These are phyloP conservation scores for Micromussa lordhowensis DNA, from an alignment of 92 coral and sea anemone genomes.

Conservation along the genomic window DNA sequence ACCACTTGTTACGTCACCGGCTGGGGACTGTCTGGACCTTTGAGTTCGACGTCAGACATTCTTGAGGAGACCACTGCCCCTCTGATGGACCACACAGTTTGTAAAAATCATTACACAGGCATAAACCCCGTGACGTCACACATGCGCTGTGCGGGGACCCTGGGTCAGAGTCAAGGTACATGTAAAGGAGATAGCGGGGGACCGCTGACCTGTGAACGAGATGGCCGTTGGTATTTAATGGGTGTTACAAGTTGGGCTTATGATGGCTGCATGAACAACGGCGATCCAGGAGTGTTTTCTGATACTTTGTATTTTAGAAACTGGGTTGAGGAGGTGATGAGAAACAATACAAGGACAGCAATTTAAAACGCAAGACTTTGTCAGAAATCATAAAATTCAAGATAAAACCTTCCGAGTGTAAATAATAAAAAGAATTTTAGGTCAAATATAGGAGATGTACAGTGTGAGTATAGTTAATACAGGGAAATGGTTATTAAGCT, in stretches of 20 bases:
- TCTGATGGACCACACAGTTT: constrained; percentile 53
- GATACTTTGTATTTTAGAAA: constrained; percentile 69
- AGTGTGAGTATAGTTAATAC: no score
- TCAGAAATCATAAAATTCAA: no score
- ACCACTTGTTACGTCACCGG: constrained; percentile 87
- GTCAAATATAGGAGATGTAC: no score
- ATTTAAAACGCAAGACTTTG: not conserved
- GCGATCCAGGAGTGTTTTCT: constrained; percentile 91
- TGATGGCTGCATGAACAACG: constrained; percentile 83
- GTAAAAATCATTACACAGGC: constrained; percentile 59
- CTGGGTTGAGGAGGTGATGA: constrained; percentile 71
- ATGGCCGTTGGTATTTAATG: constrained; percentile 85
- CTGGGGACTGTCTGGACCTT: constrained; percentile 76
- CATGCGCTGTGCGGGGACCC: constrained; percentile 95
- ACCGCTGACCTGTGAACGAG: constrained; percentile 83
- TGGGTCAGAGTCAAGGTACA: constrained; percentile 77
- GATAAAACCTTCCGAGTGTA: no score
- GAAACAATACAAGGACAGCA: constrained; percentile 3
- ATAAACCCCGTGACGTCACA: constrained; percentile 63
- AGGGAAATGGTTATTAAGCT: no score
- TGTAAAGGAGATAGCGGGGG: constrained; percentile 99
- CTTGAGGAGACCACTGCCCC: constrained; percentile 89
- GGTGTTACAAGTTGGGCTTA: constrained; percentile 93
- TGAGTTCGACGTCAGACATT: constrained; percentile 60
- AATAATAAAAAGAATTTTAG: no score